Evolutionary conservation across 2,797 vertebrate species (phyloP).

Genomic region (Sylvia borin): DNA sequence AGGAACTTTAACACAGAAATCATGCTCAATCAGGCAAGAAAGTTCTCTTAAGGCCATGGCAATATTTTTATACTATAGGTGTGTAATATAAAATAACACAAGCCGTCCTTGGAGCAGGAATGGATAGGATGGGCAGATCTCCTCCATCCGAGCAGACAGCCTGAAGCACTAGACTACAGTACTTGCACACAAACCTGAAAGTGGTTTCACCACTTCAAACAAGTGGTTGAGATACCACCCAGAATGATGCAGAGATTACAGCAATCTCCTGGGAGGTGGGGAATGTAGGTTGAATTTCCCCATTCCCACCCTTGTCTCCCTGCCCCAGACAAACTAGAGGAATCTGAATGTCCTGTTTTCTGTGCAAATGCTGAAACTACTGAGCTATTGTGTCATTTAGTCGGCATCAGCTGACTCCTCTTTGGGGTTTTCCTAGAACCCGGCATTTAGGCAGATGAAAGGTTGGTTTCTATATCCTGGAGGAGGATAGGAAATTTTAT

Average conservation of each 20-base stretch:
- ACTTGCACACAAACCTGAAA: not conserved
- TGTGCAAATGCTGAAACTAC: not conserved
- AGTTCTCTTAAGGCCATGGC: not conserved
- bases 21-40: not conserved
- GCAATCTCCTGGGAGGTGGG: not conserved
- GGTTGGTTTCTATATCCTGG: not conserved
- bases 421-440: not conserved
- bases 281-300: not conserved
- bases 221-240: conserved; percentile 11
- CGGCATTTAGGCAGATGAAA: not conserved
- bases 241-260: not conserved
- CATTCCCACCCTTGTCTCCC: not conserved
- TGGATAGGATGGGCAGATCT: not conserved
- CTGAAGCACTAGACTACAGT: conserved; percentile 11
- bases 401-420: not conserved
- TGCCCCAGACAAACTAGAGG: not conserved
- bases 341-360: not conserved
- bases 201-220: conserved; percentile 42
- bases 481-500: not conserved
- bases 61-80: not conserved
- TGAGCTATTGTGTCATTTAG: not conserved
- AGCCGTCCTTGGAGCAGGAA: not conserved
- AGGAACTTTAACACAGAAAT: not conserved
- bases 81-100: not conserved
- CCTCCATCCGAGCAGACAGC: not conserved